Evolutionary conservation across 2,113 vertebrate genomes (phyloP).

Genomic region (Mesocricetus auratus): DNA sequence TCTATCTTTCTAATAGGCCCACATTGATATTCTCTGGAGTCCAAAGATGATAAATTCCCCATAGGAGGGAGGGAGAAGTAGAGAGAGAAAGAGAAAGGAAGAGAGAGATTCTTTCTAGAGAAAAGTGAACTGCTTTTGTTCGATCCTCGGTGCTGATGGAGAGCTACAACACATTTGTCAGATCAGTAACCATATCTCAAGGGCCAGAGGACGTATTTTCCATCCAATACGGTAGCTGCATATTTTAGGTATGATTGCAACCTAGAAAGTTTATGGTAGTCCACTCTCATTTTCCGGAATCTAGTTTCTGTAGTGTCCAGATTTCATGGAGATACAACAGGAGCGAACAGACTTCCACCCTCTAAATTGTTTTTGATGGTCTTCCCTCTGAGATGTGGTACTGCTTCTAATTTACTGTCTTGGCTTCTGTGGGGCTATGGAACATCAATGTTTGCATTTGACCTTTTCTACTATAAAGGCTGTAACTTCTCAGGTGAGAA

Average conservation of each 20-base stretch:
- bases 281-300: not conserved
- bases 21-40: conserved; percentile 7
- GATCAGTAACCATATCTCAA: conserved; percentile 1
- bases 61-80: not conserved
- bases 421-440: not conserved
- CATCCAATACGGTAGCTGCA: not conserved
- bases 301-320: not conserved
- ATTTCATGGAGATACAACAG: not conserved
- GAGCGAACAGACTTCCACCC: not conserved
- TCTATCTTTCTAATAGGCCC: not conserved
- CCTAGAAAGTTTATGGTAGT: not conserved
- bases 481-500: not conserved
- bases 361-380: not conserved
- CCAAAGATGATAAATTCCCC: not conserved
- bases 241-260: not conserved
- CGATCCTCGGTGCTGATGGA: not conserved
- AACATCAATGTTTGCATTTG: not conserved
- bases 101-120: not conserved
- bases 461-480: not conserved
- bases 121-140: not conserved
- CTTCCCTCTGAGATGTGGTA: not conserved
- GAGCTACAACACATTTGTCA: conserved; percentile 13
- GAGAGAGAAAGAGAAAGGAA: not conserved
- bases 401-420: conserved; percentile 8
- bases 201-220: not conserved